phyloP scores from a whole-genome alignment of 2,113 vertebrate species.

The Elephantulus edwardii region DNA sequence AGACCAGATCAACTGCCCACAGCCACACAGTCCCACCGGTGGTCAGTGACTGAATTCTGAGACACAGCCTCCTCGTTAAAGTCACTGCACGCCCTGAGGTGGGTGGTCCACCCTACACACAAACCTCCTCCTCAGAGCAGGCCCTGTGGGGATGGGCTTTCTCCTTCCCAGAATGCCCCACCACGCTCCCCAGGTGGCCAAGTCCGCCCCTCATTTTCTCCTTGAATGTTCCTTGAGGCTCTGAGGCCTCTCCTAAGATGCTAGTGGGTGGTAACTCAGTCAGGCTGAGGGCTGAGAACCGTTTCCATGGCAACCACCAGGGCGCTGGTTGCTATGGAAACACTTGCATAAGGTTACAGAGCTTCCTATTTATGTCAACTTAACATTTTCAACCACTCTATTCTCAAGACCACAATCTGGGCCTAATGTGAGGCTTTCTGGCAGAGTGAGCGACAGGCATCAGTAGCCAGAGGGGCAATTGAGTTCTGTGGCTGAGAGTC shows the following conservation, averaged over 20 bases:
- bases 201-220: neutral
- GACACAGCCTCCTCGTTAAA: neutral
- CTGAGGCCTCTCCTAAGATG: constrained; percentile 14
- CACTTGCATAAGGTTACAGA: constrained; percentile 23
- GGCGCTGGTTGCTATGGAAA: constrained; percentile 76
- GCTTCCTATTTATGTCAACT: constrained; percentile 68
- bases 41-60: neutral
- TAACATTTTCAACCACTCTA: constrained; percentile 55
- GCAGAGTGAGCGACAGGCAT: neutral
- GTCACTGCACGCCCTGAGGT: neutral
- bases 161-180: neutral
- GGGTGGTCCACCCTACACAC: neutral
- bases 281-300: constrained; percentile 30
- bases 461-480: neutral
- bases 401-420: constrained; percentile 29
- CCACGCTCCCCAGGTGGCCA: neutral
- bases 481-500: neutral
- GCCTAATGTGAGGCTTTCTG: neutral
- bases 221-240: neutral
- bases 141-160: neutral
- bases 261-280: constrained; percentile 64
- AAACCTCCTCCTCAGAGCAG: neutral
- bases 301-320: constrained; percentile 73
- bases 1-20: too few relatives aligned
- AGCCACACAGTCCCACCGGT: fast-evolving